phyloP scores from a whole-genome alignment of 1,140 invertebrate species.

The Drosophila eugracilis region DNA sequence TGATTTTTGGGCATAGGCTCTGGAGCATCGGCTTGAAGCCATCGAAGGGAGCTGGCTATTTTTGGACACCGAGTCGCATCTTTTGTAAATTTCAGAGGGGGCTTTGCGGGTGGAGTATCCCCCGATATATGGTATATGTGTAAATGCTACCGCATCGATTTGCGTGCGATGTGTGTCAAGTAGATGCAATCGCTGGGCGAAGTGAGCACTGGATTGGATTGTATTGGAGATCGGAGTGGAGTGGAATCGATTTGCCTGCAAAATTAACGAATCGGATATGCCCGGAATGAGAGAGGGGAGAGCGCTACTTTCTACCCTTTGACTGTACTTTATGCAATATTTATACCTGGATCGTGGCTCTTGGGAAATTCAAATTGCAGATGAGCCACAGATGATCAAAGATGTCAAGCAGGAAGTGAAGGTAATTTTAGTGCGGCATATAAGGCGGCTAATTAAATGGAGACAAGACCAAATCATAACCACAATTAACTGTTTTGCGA shows the following conservation, averaged over 20 bases:
- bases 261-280: conserved; percentile 77
- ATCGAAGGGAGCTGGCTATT: conserved; percentile 46
- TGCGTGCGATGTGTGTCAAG: conserved; percentile 82
- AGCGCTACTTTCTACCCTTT: conserved; percentile 67
- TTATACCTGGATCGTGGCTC: conserved; percentile 47
- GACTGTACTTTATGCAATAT: conserved; percentile 68
- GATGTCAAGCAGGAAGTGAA: conserved; percentile 66
- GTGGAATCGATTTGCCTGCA: conserved; percentile 73
- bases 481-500: conserved; percentile 69
- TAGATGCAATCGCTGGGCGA: conserved; percentile 69
- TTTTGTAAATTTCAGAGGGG: conserved; percentile 16
- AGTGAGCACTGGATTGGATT: conserved; percentile 12
- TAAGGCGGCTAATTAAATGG: conserved; percentile 57
- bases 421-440: conserved; percentile 30
- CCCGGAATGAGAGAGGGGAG: not conserved
- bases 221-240: conserved; percentile 7
- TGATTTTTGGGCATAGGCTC: conserved; percentile 61
- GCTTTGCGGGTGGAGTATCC: not conserved
- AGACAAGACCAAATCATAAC: conserved; percentile 60
- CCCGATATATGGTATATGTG: conserved; percentile 47
- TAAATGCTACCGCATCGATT: conserved; percentile 81
- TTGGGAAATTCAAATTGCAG: conserved; percentile 67
- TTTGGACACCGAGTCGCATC: conserved; percentile 61
- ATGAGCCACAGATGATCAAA: conserved; percentile 8
- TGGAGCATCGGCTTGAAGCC: conserved; percentile 13